A percentile compares a stretch with the other conserved stretches of the same genome.
Conservation (phyloP, 2,888 invertebrate genomes). For the Formica aserva region DNA sequence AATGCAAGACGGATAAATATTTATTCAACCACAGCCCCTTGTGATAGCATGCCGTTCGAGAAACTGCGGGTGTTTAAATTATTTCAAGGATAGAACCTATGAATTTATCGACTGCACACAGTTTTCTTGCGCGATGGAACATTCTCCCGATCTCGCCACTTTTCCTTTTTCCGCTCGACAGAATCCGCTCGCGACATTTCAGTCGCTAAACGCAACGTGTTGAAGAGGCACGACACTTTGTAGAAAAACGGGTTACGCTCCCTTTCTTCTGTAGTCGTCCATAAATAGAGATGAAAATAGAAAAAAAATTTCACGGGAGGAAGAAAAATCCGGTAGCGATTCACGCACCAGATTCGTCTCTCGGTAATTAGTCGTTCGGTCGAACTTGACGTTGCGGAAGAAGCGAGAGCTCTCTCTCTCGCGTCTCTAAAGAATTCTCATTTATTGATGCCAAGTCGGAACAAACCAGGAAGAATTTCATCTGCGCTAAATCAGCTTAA, state of each 20-base stretch:
- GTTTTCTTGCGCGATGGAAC: neutral
- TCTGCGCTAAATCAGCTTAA: conserved; percentile 49
- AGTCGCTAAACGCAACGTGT: conserved; percentile 27
- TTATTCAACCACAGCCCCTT: conserved; percentile 31
- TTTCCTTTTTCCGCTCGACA: neutral
- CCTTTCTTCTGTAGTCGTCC: neutral
- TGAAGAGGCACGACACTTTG: neutral
- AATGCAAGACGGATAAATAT: conserved; percentile 33
- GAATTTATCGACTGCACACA: neutral
- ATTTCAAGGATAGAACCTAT: neutral
- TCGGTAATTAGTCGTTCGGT: conserved; percentile 31
- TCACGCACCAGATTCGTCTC: conserved; percentile 22
- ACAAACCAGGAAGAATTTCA: conserved; percentile 47
- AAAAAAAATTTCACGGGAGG: neutral
- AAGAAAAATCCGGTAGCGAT: neutral
- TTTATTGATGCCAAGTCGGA: conserved; percentile 34
- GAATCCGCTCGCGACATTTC: neutral
- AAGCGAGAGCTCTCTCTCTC: neutral
- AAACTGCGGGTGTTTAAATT: conserved; percentile 16
- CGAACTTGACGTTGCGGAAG: conserved; percentile 30
- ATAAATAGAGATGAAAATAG: conserved; percentile 21
- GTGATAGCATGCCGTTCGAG: conserved; percentile 4
- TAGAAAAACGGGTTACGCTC: conserved; percentile 26
- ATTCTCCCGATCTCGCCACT: conserved; percentile 8
- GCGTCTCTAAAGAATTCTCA: conserved; percentile 37